Evolutionary conservation across 2,797 vertebrate genomes (phyloP).

Genomic region (Gobionotothen gibberifrons): DNA sequence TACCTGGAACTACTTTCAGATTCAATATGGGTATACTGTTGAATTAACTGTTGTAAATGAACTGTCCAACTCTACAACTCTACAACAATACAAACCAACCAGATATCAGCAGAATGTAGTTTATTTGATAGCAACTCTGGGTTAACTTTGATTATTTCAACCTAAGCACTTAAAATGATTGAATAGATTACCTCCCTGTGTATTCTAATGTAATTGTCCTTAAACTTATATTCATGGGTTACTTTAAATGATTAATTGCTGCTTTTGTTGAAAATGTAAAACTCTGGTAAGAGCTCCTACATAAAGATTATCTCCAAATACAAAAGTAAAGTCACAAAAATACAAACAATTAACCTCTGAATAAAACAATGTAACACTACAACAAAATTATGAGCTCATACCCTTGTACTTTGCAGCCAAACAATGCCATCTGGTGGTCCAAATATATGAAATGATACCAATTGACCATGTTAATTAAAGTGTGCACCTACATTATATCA

Average conservation of each 20-base stretch:
- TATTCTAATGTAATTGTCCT: background rate
- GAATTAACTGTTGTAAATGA: too few species aligned
- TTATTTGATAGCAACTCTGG: background rate
- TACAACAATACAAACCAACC: too few species aligned
- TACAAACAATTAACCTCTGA: background rate
- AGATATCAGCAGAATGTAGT: background rate
- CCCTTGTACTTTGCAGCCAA: constrained; percentile 23
- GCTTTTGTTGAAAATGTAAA: background rate
- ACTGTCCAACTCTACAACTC: too few species aligned
- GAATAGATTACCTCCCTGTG: background rate
- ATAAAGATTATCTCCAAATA: background rate
- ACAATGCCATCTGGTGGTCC: constrained; percentile 67
- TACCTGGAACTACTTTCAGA: background rate
- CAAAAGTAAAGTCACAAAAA: background rate
- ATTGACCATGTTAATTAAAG: constrained; percentile 26
- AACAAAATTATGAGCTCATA: background rate
- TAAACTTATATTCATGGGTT: background rate
- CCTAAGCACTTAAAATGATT: background rate
- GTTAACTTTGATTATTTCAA: background rate
- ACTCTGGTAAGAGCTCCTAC: background rate
- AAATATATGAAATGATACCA: constrained; percentile 1
- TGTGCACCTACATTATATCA: constrained; percentile 3
- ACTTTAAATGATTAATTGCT: background rate
- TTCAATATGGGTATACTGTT: background rate
- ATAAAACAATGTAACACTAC: background rate